Evolutionary conservation across 2,797 vertebrate species (phyloP).

Genomic region (Coluber constrictor): DNA sequence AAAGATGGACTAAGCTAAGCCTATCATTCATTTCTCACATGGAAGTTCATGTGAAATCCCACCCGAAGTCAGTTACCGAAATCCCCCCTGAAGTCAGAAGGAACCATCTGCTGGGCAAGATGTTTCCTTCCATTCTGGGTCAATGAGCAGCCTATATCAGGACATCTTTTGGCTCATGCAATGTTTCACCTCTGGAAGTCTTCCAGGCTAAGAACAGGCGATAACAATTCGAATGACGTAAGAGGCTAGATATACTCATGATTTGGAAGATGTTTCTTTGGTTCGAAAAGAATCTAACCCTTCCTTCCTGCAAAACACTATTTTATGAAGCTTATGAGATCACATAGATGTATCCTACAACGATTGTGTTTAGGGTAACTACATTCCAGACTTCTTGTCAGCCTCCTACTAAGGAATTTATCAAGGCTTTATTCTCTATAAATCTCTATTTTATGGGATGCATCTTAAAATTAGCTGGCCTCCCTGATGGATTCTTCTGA

Average conservation of each 20-base stretch:
- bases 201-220: constrained; percentile 3
- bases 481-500: background rate
- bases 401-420: constrained; percentile 4
- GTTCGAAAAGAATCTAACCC: constrained; percentile 10
- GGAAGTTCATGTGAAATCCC: background rate
- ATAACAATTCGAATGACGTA: background rate
- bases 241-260: background rate
- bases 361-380: background rate
- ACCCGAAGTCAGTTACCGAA: background rate
- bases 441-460: constrained; percentile 2
- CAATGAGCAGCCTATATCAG: background rate
- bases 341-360: background rate
- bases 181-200: constrained; percentile 6
- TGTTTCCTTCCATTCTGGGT: background rate
- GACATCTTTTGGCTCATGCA: background rate
- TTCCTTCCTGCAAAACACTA: constrained; percentile 7
- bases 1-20: background rate
- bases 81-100: too few relatives aligned
- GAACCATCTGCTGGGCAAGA: background rate
- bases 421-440: background rate
- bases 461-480: constrained; percentile 2
- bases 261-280: background rate
- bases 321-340: background rate
- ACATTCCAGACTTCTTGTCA: background rate
- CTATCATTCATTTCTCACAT: background rate